Evolutionary conservation across 2,888 invertebrate species (phyloP).

Genomic region (Cephus runcator): DNA sequence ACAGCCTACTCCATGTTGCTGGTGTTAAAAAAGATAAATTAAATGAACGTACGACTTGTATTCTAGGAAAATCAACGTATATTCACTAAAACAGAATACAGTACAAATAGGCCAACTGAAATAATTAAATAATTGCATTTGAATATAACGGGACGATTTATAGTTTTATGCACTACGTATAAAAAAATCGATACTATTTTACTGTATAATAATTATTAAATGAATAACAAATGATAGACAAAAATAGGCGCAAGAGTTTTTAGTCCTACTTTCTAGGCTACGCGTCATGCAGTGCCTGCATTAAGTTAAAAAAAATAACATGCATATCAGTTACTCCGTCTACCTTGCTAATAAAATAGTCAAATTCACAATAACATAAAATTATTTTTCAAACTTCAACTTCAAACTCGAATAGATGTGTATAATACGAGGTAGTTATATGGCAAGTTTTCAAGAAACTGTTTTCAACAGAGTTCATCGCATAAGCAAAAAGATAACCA

Average conservation of each 20-base stretch:
- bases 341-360: neutral
- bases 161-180: neutral
- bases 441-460: conserved; percentile 4
- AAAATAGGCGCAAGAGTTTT: neutral
- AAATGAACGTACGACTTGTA: neutral
- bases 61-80: conserved; percentile 18
- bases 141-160: neutral
- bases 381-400: neutral
- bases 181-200: neutral
- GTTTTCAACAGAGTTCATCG: neutral
- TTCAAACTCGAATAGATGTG: neutral
- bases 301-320: conserved; percentile 1
- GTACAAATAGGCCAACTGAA: neutral
- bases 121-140: neutral
- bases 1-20: neutral
- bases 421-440: conserved; percentile 10
- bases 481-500: neutral
- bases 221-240: neutral
- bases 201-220: neutral
- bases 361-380: neutral
- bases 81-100: conserved; percentile 32
- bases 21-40: neutral
- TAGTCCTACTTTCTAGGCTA: neutral
- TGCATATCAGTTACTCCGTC: conserved; percentile 5
- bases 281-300: conserved; percentile 12